These are phyloP conservation scores for Hemichromis elongatus DNA, from an alignment of 2,113 vertebrate genomes.

Conservation along the genomic window DNA sequence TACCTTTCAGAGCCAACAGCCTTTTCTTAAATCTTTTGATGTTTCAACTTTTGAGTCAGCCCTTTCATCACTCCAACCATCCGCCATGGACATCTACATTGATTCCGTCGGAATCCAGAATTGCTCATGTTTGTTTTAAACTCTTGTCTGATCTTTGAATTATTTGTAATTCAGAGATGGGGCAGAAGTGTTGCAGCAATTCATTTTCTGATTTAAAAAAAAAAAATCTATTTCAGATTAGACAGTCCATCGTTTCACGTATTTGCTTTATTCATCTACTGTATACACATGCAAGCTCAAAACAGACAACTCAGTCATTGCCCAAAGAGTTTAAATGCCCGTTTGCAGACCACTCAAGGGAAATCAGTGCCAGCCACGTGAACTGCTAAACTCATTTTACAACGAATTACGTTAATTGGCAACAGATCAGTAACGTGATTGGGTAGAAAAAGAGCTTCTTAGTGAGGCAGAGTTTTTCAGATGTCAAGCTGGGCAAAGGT, in stretches of 20 bases:
- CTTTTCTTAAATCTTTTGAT: constrained; percentile 47
- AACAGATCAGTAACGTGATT: background rate
- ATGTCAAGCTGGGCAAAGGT: background rate
- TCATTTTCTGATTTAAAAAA: background rate
- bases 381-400: background rate
- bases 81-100: background rate
- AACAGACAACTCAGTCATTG: background rate
- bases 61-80: constrained; percentile 4
- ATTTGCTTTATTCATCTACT: background rate
- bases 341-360: background rate
- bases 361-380: constrained; percentile 8
- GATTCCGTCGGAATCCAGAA: constrained; percentile 3
- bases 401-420: background rate
- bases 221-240: background rate
- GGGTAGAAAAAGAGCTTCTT: background rate
- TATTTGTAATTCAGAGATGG: background rate
- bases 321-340: background rate
- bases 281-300: background rate
- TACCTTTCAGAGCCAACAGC: constrained; percentile 25
- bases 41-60: constrained; percentile 26
- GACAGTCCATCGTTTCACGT: background rate
- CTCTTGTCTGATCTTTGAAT: background rate
- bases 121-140: background rate
- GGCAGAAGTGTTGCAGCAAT: background rate
- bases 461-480: background rate